phyloP scores from a whole-genome alignment of 2,888 invertebrate species.

The Altica lythri region DNA sequence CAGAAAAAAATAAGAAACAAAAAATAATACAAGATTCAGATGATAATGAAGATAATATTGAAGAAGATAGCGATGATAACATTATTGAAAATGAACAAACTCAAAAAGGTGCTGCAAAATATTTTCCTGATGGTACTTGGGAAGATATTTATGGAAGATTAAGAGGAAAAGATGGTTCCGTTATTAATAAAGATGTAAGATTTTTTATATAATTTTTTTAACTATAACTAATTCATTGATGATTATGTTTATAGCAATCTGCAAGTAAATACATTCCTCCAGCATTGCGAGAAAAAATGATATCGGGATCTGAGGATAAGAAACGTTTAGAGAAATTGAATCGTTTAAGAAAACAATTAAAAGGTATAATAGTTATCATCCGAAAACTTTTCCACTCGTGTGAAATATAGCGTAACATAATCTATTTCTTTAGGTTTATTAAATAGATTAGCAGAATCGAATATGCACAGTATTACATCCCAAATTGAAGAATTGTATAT shows the following conservation, averaged over 20 bases:
- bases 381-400: not conserved
- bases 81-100: conserved; percentile 18
- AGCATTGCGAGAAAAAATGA: conserved; percentile 67
- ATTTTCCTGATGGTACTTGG: conserved; percentile 60
- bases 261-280: conserved; percentile 80
- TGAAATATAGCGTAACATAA: not conserved
- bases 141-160: conserved; percentile 95
- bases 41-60: conserved; percentile 26
- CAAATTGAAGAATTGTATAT: conserved; percentile 82
- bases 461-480: conserved; percentile 80
- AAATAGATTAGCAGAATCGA: conserved; percentile 85
- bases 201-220: not conserved
- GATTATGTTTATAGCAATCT: conserved; percentile 13
- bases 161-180: conserved; percentile 77
- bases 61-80: conserved; percentile 28
- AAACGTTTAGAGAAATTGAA: conserved; percentile 65
- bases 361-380: conserved; percentile 62
- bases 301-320: conserved; percentile 49
- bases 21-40: too few relatives aligned
- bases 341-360: conserved; percentile 78
- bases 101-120: conserved; percentile 33
- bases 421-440: conserved; percentile 63
- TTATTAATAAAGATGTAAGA: conserved; percentile 64
- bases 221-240: too few relatives aligned
- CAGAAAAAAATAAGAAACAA: too few relatives aligned